Evolutionary conservation across 2,888 invertebrate genomes (phyloP).

Genomic region (Cynaeus angustus): DNA sequence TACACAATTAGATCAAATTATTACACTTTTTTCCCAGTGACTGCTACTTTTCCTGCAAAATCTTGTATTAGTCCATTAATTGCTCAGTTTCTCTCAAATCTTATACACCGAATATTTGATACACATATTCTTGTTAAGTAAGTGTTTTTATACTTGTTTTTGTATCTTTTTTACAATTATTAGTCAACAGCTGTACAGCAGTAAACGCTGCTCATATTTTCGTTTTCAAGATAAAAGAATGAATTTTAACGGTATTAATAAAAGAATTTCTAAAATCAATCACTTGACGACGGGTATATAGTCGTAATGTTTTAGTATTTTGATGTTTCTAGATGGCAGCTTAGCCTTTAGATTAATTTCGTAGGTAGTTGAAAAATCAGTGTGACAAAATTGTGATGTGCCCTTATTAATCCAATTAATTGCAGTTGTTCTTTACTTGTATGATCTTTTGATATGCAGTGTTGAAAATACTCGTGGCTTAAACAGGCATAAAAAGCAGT

Average conservation of each 20-base stretch:
- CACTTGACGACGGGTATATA: conserved; percentile 60
- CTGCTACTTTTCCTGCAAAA: too few relatives aligned
- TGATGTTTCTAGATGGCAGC: conserved; percentile 48
- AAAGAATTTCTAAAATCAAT: conserved; percentile 52
- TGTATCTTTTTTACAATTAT: too few relatives aligned
- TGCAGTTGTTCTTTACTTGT: conserved; percentile 5
- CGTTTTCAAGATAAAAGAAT: background rate
- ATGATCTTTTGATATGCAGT: conserved; percentile 4
- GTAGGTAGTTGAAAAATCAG: conserved; percentile 13
- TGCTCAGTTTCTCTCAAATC: too few relatives aligned
- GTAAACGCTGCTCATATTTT: background rate
- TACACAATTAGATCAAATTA: too few relatives aligned
- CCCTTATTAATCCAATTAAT: conserved; percentile 16
- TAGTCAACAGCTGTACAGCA: too few relatives aligned
- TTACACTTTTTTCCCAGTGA: too few relatives aligned
- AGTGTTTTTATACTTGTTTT: too few relatives aligned
- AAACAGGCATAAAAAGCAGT: conserved; percentile 17
- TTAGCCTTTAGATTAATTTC: conserved; percentile 35
- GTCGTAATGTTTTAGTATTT: conserved; percentile 53
- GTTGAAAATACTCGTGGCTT: conserved; percentile 8
- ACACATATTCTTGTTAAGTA: too few relatives aligned
- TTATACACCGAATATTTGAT: too few relatives aligned
- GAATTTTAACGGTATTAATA: conserved; percentile 8
- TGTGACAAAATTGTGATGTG: conserved; percentile 39
- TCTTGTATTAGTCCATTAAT: too few relatives aligned